These are phyloP conservation scores for Amphipyra tragopoginis DNA, from an alignment of 2,888 invertebrate genomes.

Conservation along the genomic window DNA sequence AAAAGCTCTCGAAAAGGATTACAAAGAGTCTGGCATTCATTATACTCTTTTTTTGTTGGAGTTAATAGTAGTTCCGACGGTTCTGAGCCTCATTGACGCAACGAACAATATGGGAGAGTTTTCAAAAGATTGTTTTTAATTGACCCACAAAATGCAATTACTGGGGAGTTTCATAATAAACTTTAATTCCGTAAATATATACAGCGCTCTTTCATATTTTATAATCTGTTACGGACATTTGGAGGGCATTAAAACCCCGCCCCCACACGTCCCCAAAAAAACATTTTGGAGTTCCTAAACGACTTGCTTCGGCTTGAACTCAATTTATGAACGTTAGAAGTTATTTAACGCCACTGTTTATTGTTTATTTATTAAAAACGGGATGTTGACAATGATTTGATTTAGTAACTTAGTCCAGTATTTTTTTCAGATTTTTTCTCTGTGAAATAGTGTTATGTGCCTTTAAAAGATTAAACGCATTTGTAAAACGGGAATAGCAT, in stretches of 20 bases:
- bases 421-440: not conserved
- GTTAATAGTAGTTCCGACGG: constrained; percentile 62
- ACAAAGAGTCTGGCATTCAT: constrained; percentile 67
- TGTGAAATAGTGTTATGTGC: too few species aligned
- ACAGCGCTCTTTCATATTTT: constrained; percentile 27
- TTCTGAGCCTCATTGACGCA: constrained; percentile 51
- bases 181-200: constrained; percentile 31
- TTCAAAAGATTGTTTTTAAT: constrained; percentile 54
- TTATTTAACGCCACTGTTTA: constrained; percentile 21
- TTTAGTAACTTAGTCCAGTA: not conserved
- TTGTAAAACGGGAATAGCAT: too few species aligned
- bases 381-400: not conserved
- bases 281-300: constrained; percentile 39
- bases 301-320: constrained; percentile 15
- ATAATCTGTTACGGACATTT: constrained; percentile 45
- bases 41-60: constrained; percentile 69
- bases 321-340: constrained; percentile 20
- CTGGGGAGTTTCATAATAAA: constrained; percentile 27
- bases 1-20: constrained; percentile 66
- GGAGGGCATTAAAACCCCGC: constrained; percentile 25
- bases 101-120: constrained; percentile 51
- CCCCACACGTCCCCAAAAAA: constrained; percentile 21
- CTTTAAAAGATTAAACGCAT: too few species aligned
- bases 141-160: constrained; percentile 40
- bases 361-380: constrained; percentile 19